Evolutionary conservation across 2,888 invertebrate species (phyloP).

Genomic region (Limnephilus marmoratus): DNA sequence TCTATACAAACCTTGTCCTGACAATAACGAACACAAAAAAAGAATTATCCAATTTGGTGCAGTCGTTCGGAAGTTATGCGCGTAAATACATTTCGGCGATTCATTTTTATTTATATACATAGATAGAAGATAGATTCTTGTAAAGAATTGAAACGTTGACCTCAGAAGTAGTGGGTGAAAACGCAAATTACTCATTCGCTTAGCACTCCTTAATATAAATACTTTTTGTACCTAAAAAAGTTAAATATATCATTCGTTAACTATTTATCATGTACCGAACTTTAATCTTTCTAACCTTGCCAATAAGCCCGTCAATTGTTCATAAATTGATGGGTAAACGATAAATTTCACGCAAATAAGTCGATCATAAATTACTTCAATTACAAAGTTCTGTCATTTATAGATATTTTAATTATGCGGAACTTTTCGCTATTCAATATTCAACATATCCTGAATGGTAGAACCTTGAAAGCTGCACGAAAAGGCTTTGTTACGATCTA

Average conservation of each 20-base stretch:
- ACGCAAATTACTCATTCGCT: background rate
- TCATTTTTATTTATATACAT: no score
- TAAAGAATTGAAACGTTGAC: background rate
- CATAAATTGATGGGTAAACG: background rate
- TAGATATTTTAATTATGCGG: background rate
- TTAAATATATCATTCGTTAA: background rate
- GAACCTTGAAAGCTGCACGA: conserved; percentile 35
- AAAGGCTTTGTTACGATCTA: conserved; percentile 15
- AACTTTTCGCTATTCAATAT: background rate
- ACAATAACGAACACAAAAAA: no score
- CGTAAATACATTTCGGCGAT: no score
- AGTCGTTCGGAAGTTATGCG: no score
- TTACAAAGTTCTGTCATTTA: background rate
- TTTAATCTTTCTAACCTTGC: background rate
- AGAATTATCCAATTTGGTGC: no score
- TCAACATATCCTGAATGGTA: conserved; percentile 7
- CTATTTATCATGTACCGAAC: background rate
- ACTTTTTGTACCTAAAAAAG: background rate
- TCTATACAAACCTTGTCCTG: no score
- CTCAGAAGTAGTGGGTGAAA: background rate
- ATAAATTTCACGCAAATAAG: background rate
- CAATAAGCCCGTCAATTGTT: background rate
- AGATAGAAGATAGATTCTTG: no score
- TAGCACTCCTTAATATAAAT: background rate
- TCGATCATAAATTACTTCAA: conserved; percentile 1